Conservation (phyloP, 2,113 vertebrate species). For the Cromileptes altivelis region DNA sequence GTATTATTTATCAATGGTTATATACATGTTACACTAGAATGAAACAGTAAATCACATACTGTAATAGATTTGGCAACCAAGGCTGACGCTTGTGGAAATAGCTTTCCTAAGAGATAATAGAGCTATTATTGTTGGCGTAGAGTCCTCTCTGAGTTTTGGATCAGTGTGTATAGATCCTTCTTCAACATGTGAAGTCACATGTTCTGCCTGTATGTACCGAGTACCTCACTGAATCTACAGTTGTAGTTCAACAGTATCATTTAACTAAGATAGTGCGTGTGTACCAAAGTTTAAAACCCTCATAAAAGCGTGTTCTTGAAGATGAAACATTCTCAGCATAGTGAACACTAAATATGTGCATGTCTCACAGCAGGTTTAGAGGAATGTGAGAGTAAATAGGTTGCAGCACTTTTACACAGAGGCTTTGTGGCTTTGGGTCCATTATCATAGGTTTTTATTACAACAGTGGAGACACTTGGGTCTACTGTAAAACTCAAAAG, state of each 20-base stretch:
- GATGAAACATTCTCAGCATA: not conserved
- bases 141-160: slow-evolving; percentile 12
- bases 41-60: not conserved
- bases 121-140: slow-evolving; percentile 40
- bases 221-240: slow-evolving; percentile 2
- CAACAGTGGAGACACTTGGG: slow-evolving; percentile 20
- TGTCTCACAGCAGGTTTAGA: slow-evolving; percentile 13
- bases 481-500: slow-evolving; percentile 43
- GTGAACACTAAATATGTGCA: slow-evolving; percentile 18
- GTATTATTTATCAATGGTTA: not conserved
- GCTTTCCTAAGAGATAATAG: slow-evolving; percentile 20
- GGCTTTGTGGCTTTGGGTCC: slow-evolving; percentile 41
- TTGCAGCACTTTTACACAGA: slow-evolving; percentile 41
- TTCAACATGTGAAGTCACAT: not conserved
- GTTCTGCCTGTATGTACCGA: not conserved
- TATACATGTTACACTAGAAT: not conserved
- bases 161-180: slow-evolving; percentile 1
- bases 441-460: slow-evolving; percentile 55
- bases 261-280: not conserved
- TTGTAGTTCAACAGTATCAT: not conserved
- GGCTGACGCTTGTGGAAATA: slow-evolving; percentile 31
- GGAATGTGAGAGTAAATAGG: slow-evolving; percentile 43
- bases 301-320: slow-evolving; percentile 5
- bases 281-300: not conserved
- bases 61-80: slow-evolving; percentile 28